A percentile compares a stretch with the other conserved stretches of the same genome.
Evolutionary conservation across 2,797 vertebrate genomes (phyloP).

Genomic region (Pangasius larnaudii): DNA sequence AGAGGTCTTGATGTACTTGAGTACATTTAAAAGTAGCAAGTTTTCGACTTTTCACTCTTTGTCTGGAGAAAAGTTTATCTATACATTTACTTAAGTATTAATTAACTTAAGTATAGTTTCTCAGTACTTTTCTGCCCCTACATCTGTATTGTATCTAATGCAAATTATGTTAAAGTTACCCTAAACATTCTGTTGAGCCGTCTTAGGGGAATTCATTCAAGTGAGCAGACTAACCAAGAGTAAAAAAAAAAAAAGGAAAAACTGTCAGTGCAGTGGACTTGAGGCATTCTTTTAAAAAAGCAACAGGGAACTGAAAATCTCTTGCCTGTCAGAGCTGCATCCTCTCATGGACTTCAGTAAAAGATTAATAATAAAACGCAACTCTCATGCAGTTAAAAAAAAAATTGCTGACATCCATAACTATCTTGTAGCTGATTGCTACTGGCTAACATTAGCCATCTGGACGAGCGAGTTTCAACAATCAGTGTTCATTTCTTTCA

Average conservation of each 20-base stretch:
- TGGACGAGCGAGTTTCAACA: too few species aligned
- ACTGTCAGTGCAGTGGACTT: neutral
- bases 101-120: neutral
- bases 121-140: neutral
- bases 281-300: neutral
- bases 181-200: neutral
- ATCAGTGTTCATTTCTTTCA: neutral
- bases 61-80: neutral
- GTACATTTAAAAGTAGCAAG: neutral
- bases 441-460: too few species aligned
- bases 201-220: neutral
- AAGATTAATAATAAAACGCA: neutral
- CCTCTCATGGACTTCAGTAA: neutral
- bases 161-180: neutral
- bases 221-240: neutral
- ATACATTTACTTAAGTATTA: neutral
- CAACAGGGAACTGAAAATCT: neutral
- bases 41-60: neutral
- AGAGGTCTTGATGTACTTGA: neutral
- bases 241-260: neutral
- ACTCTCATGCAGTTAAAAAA: neutral
- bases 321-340: neutral
- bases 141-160: neutral
- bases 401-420: too few species aligned
- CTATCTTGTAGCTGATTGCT: too few species aligned